Evolutionary conservation across 2,113 vertebrate genomes (phyloP).

Genomic region (Piaya cayana): DNA sequence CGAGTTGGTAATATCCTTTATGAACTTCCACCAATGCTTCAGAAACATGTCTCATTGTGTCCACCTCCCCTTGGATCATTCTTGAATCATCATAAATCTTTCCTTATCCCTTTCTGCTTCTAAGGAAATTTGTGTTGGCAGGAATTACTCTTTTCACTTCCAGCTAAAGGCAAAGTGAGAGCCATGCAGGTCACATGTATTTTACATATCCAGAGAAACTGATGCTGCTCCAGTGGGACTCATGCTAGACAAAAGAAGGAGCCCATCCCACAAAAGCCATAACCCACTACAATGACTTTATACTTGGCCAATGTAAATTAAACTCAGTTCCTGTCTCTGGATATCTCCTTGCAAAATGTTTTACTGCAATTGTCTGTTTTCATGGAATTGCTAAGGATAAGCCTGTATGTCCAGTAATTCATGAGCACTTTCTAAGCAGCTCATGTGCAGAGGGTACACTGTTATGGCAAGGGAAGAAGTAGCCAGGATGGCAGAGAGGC

Average conservation of each 20-base stretch:
- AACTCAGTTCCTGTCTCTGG: background rate
- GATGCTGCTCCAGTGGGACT: background rate
- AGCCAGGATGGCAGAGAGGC: background rate
- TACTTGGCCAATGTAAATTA: background rate
- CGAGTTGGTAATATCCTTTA: background rate
- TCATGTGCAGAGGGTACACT: background rate
- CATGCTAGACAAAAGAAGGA: conserved; percentile 53
- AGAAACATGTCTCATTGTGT: conserved; percentile 31
- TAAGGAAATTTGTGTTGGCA: background rate
- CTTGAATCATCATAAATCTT: background rate
- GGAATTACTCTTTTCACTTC: conserved; percentile 20
- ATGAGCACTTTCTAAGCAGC: background rate
- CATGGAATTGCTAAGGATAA: background rate
- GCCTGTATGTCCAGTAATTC: background rate
- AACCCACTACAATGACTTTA: background rate
- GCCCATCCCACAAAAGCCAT: background rate
- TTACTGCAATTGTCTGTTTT: background rate
- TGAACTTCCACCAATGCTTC: background rate
- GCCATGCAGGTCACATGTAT: background rate
- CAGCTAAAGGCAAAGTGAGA: background rate
- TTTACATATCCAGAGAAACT: conserved; percentile 29
- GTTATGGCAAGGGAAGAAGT: background rate
- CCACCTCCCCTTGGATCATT: background rate
- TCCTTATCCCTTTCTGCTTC: background rate
- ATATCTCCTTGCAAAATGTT: background rate